phyloP scores from a whole-genome alignment of 2,797 vertebrate species.

The Meda fulgida region DNA sequence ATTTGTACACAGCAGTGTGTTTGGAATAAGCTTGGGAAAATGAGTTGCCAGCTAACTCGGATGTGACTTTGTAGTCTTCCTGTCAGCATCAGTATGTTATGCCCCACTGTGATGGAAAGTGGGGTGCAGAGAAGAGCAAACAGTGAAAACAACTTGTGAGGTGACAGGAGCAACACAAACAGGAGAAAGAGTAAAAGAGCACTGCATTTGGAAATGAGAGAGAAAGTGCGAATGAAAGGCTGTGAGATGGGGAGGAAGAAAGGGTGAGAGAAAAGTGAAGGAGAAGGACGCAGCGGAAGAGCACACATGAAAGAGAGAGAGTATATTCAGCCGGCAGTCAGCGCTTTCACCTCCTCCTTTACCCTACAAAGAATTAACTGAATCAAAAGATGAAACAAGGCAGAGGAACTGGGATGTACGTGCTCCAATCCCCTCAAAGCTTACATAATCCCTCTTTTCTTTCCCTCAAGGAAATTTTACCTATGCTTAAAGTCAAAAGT shows the following conservation, averaged over 20 bases:
- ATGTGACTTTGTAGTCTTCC: conserved; percentile 50
- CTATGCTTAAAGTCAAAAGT: conserved; percentile 70
- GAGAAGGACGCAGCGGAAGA: conserved; percentile 17
- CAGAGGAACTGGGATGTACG: conserved; percentile 73
- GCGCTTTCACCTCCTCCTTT: conserved; percentile 61
- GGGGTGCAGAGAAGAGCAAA: conserved; percentile 54
- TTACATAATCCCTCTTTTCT: conserved; percentile 80
- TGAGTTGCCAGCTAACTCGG: conserved; percentile 6
- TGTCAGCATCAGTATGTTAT: conserved; percentile 37
- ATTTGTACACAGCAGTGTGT: conserved; percentile 45
- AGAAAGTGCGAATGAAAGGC: conserved; percentile 6
- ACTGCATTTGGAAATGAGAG: conserved; percentile 15
- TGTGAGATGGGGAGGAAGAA: neutral
- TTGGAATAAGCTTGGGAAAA: conserved; percentile 44
- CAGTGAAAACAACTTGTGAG: conserved; percentile 30
- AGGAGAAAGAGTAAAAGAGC: conserved; percentile 30
- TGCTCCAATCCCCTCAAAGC: conserved; percentile 77
- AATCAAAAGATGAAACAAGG: conserved; percentile 77
- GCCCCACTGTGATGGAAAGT: conserved; percentile 41
- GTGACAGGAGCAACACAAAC: conserved; percentile 17
- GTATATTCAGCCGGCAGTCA: conserved; percentile 59
- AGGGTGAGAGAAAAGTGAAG: conserved; percentile 11
- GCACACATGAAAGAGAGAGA: conserved; percentile 42
- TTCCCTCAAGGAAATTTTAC: conserved; percentile 69
- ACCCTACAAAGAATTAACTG: conserved; percentile 74